Percentiles rank a stretch among this genome's conserved stretches.
Conservation (phyloP, 2,797 vertebrate genomes). For the Eupleurogrammus muticus region DNA sequence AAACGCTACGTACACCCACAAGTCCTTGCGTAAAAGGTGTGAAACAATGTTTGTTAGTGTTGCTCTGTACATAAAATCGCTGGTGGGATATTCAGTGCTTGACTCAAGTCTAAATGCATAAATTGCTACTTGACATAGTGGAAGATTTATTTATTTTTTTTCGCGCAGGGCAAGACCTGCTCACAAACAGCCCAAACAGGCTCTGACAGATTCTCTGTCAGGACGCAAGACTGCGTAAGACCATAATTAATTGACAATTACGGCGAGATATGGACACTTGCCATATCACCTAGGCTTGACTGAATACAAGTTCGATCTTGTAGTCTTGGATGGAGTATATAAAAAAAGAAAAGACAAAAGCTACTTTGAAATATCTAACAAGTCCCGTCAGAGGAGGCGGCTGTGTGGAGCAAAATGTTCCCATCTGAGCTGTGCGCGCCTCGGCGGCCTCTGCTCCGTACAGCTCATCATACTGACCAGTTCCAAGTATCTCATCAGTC, state of each 20-base stretch:
- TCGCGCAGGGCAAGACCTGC: slow-evolving; percentile 32
- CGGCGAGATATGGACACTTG: slow-evolving; percentile 16
- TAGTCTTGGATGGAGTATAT: slow-evolving; percentile 15
- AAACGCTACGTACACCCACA: slow-evolving; percentile 69
- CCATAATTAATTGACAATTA: slow-evolving; percentile 8
- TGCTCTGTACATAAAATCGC: slow-evolving; percentile 69
- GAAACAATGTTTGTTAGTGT: slow-evolving; percentile 62
- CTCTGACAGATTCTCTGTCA: slow-evolving; percentile 32
- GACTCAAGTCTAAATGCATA: slow-evolving; percentile 53
- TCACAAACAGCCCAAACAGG: slow-evolving; percentile 16
- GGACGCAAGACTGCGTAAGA: slow-evolving; percentile 26
- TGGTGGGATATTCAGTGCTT: slow-evolving; percentile 72
- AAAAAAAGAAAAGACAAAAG: not conserved
- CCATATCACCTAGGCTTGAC: slow-evolving; percentile 17
- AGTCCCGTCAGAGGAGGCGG: slow-evolving; percentile 18
- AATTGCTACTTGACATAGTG: slow-evolving; percentile 47
- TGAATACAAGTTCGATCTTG: not conserved
- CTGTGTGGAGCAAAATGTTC: slow-evolving; percentile 8
- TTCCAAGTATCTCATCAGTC: slow-evolving; percentile 20
- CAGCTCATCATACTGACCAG: slow-evolving; percentile 19
- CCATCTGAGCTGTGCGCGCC: slow-evolving; percentile 36
- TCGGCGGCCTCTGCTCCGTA: slow-evolving; percentile 31
- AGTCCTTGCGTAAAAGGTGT: slow-evolving; percentile 65
- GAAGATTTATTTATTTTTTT: slow-evolving; percentile 6
- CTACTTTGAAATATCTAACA: slow-evolving; percentile 25